Percentiles rank a stretch among this genome's conserved stretches.
These are phyloP conservation scores for Sebastes oblongus DNA, from an alignment of 2,797 vertebrate species.

Conservation along the genomic window DNA sequence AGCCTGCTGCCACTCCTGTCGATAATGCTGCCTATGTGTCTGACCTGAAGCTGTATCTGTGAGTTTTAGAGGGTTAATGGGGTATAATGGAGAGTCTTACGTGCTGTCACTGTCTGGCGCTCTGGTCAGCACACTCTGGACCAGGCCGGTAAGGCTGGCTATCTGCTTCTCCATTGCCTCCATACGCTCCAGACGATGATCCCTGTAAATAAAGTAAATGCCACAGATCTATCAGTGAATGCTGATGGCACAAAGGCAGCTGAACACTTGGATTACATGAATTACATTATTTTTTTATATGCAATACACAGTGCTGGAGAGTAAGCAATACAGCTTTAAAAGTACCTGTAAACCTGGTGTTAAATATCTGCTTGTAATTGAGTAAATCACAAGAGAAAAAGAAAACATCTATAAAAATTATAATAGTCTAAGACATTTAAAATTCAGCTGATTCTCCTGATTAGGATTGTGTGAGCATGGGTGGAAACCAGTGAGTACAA, in stretches of 20 bases:
- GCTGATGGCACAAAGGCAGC: background rate
- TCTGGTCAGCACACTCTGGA: slow-evolving; percentile 95
- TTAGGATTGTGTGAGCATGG: background rate
- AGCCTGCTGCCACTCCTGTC: slow-evolving; percentile 45
- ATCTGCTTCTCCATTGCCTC: slow-evolving; percentile 99
- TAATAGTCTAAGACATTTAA: background rate
- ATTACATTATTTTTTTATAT: background rate
- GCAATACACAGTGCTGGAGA: background rate
- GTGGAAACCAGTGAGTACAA: background rate
- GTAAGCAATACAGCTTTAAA: background rate
- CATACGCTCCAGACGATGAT: slow-evolving; percentile 91
- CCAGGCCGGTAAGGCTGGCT: slow-evolving; percentile 95
- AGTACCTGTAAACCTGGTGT: background rate
- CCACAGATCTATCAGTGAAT: background rate
- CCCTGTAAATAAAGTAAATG: slow-evolving; percentile 46
- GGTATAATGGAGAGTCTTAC: slow-evolving; percentile 76
- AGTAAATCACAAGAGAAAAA: background rate
- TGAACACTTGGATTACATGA: background rate
- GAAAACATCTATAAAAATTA: background rate
- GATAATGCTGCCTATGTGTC: slow-evolving; percentile 50
- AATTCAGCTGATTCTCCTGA: background rate
- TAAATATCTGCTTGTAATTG: background rate
- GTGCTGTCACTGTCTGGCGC: slow-evolving; percentile 93
- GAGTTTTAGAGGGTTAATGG: slow-evolving; percentile 45
- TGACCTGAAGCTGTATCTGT: slow-evolving; percentile 29